Conservation (phyloP, 2,113 vertebrate genomes). For the Narcine bancroftii region DNA sequence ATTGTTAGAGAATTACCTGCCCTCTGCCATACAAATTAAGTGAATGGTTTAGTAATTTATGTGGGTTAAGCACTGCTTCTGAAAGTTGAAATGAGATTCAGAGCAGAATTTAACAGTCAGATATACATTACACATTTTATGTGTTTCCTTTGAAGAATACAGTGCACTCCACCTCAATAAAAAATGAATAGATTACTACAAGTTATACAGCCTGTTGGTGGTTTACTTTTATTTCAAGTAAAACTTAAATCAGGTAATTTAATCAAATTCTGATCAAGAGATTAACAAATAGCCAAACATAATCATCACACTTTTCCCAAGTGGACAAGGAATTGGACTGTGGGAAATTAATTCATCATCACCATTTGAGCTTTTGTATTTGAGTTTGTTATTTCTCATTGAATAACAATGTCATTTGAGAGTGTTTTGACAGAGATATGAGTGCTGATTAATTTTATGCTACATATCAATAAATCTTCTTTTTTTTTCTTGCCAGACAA, state of each 20-base stretch:
- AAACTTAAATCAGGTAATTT: not conserved
- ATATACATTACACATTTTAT: too few species aligned
- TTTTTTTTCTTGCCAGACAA: not conserved
- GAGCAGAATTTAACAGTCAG: too few species aligned
- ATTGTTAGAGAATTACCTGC: not conserved
- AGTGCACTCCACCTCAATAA: not conserved
- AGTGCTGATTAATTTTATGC: not conserved
- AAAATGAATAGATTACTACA: not conserved
- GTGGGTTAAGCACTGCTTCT: too few species aligned
- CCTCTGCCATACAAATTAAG: not conserved
- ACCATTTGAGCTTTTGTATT: not conserved
- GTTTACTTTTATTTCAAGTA: not conserved
- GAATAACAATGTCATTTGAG: not conserved
- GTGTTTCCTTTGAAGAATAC: too few species aligned
- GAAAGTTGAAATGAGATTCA: too few species aligned
- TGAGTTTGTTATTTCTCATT: conserved; percentile 1
- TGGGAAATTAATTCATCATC: not conserved
- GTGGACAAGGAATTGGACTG: not conserved
- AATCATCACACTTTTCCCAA: not conserved
- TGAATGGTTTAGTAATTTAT: too few species aligned
- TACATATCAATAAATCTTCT: not conserved
- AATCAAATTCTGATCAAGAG: conserved; percentile 22
- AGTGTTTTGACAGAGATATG: not conserved
- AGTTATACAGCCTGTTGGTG: not conserved
- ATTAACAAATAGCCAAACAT: not conserved